Percentiles rank a stretch among this genome's conserved stretches.
These are phyloP conservation scores for Coranthus polyacanthus DNA, from an alignment of 2,797 vertebrate species.

Conservation along the genomic window DNA sequence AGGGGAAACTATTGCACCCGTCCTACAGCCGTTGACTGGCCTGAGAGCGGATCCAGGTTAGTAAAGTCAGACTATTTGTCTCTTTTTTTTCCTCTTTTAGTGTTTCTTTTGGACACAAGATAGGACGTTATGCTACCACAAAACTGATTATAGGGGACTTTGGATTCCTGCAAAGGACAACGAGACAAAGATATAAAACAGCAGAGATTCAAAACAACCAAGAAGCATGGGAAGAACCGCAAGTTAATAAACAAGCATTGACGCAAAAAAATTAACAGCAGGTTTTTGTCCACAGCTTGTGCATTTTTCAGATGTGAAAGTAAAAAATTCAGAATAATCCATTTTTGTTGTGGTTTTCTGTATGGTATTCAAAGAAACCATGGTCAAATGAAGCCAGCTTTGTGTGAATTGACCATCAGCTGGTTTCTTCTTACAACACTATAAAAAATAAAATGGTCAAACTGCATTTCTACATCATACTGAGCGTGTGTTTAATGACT, in stretches of 20 bases:
- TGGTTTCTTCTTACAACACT: conserved; percentile 19
- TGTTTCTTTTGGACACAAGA: conserved; percentile 27
- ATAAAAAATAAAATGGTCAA: neutral
- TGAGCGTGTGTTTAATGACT: conserved; percentile 23
- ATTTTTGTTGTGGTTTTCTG: conserved; percentile 45
- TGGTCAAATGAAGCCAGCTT: conserved; percentile 31
- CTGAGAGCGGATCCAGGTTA: conserved; percentile 13
- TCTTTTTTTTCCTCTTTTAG: conserved; percentile 7
- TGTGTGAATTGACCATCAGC: conserved; percentile 33
- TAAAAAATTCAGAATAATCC: neutral
- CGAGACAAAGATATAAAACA: conserved; percentile 37
- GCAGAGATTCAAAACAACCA: conserved; percentile 52
- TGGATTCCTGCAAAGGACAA: conserved; percentile 60
- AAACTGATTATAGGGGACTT: conserved; percentile 53
- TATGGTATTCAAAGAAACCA: conserved; percentile 26
- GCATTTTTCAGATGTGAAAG: conserved; percentile 48
- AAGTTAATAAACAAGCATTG: conserved; percentile 48
- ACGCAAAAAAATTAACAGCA: conserved; percentile 45
- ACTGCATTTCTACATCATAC: conserved; percentile 26
- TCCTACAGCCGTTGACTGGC: conserved; percentile 25
- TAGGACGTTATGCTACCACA: conserved; percentile 36
- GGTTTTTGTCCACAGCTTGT: conserved; percentile 47
- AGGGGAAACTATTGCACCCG: too few species aligned
- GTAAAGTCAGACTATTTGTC: conserved; percentile 27
- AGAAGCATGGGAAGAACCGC: conserved; percentile 40